phyloP scores from a whole-genome alignment of 2,797 vertebrate genomes.

The Delichon dasypus region DNA sequence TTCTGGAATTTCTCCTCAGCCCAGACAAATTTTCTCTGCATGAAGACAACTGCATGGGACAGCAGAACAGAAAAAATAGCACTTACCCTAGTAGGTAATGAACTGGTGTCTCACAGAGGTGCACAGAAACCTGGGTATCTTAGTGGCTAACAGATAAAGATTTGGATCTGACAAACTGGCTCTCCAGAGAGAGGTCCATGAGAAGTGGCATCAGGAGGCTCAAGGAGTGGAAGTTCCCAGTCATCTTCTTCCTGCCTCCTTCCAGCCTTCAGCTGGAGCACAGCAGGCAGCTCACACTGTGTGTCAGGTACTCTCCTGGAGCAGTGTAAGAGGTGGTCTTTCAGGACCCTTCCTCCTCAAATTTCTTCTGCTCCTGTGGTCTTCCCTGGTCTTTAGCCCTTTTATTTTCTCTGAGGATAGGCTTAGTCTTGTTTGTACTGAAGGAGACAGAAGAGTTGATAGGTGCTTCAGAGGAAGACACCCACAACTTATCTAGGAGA shows the following conservation, averaged over 20 bases:
- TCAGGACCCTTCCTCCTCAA: background rate
- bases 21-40: background rate
- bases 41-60: background rate
- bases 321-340: background rate
- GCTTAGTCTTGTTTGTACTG: background rate
- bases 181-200: background rate
- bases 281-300: background rate
- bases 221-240: background rate
- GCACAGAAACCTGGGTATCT: background rate
- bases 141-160: background rate
- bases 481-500: background rate
- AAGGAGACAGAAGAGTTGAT: background rate
- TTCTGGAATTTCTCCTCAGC: slow-evolving; percentile 14
- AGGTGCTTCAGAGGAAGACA: background rate
- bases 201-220: background rate
- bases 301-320: background rate
- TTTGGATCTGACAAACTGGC: background rate
- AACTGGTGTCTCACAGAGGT: background rate
- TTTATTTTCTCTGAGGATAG: background rate
- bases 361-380: background rate
- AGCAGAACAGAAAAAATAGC: background rate
- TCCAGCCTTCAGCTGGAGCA: background rate
- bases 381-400: background rate
- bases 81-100: background rate
- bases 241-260: background rate